Base-by-base conservation (phyloP, 1,140 invertebrate species). In the Drosophila parvula region DNA sequence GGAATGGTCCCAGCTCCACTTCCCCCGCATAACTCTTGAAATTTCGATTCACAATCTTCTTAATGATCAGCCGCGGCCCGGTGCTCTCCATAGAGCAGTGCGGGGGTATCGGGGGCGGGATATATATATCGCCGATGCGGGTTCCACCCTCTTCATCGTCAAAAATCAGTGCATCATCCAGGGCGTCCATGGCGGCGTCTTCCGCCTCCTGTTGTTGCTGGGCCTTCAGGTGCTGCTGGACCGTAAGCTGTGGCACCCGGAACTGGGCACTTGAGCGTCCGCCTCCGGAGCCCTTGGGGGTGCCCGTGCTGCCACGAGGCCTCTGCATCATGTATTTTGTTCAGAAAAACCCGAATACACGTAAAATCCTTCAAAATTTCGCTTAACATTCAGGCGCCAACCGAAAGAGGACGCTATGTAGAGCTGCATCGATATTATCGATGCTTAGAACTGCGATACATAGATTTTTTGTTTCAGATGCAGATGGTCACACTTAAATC, bases 1-100 rank as follows among this genome's bases (percentile, higher is more conserved):
- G 96, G 93, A 98, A 98, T 3, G 96, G 96, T 1, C 97, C 97
- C 62, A 98, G 92, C 12, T 94, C 92, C 90, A 96, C 94, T 48
- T 94, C 94, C 1, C 97, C 97, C 65, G 96, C 98, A 92, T 99
- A 99, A 90, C 98, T 99, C 93, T 99, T 99, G 91, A 99, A 99
- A 92, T 99, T 98, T 34, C 95, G 94, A 92, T 98, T 99, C 0
- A 96, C 95, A 81, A 99, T 99, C 74, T 98, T 95, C 1, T 95
- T 96, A 32, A 99, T 99, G 44, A 99, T 96, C 27, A 99, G 92
- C 12, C 98, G 93, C 8, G 96, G 95, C 0, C 95, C 96, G 18
- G 92, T 94, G n/a, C 93, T 94, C 73, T 96, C 95, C 76, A 94
- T 94, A 27, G 95, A 95, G 40, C 94, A 94, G n/a, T 95, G 93